phyloP scores from a whole-genome alignment of 2,888 invertebrate species.

The Alcis repandata region DNA sequence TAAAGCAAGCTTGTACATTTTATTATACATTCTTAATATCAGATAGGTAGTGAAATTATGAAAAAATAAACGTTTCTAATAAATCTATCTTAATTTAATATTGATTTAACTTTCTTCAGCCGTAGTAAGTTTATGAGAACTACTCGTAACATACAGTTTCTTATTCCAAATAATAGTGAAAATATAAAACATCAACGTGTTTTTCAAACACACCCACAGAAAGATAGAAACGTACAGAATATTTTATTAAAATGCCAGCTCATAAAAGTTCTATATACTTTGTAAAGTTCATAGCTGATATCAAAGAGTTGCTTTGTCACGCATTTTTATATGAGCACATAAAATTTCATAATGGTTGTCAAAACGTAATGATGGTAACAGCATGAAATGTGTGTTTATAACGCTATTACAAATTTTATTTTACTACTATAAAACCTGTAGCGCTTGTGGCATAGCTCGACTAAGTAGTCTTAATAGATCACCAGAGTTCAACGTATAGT shows the following conservation, averaged over 20 bases:
- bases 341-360: conserved; percentile 26
- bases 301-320: conserved; percentile 39
- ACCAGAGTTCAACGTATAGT: no score
- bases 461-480: background rate
- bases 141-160: no score
- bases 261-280: conserved; percentile 29
- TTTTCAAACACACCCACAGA: background rate
- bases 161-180: no score
- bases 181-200: no score
- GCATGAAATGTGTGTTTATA: conserved; percentile 11
- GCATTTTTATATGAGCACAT: conserved; percentile 33
- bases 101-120: no score
- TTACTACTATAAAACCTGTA: background rate
- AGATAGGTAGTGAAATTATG: no score
- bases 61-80: no score
- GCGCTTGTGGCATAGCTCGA: background rate
- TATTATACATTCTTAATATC: no score
- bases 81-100: no score
- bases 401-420: conserved; percentile 3
- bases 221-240: conserved; percentile 5
- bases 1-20: no score
- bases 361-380: conserved; percentile 15
- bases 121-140: no score
- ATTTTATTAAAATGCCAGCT: conserved; percentile 12
- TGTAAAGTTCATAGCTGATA: conserved; percentile 32